Percentiles rank a stretch among this genome's conserved stretches.
These are phyloP conservation scores for Augochlorella aurata DNA, from an alignment of 2,888 invertebrate genomes.

Conservation along the genomic window DNA sequence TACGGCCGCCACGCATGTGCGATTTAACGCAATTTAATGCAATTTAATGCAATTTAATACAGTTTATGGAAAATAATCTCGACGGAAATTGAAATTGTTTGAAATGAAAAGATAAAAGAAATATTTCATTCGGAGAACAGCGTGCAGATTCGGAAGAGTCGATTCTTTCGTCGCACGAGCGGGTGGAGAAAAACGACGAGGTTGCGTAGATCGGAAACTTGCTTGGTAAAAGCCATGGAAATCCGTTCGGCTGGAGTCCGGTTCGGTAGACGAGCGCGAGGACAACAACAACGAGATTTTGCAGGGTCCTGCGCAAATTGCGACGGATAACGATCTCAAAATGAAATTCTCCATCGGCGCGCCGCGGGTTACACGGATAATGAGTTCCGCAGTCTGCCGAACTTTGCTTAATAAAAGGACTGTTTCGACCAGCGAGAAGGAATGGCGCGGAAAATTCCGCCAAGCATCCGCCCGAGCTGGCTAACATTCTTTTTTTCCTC, in stretches of 20 bases:
- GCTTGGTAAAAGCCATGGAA: constrained; percentile 9
- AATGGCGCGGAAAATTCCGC: constrained; percentile 19
- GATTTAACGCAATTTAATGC: too few species aligned
- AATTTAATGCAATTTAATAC: too few species aligned
- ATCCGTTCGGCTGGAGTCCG: neutral
- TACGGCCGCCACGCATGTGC: too few species aligned
- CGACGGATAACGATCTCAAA: constrained; percentile 53
- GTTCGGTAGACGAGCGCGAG: constrained; percentile 19
- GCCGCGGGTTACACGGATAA: constrained; percentile 37
- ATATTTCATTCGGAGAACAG: too few species aligned
- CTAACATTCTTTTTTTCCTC: constrained; percentile 25
- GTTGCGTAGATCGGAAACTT: neutral
- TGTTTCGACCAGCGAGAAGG: constrained; percentile 9
- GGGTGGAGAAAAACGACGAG: neutral
- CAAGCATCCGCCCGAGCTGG: constrained; percentile 20
- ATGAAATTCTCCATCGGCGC: constrained; percentile 53
- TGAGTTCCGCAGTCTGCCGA: constrained; percentile 30
- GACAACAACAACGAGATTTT: constrained; percentile 41
- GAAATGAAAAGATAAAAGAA: too few species aligned
- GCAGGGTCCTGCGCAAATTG: constrained; percentile 25
- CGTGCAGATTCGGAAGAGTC: neutral
- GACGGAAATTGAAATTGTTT: too few species aligned
- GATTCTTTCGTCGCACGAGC: neutral
- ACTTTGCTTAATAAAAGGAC: constrained; percentile 48
- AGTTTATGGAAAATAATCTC: too few species aligned